phyloP scores from a whole-genome alignment of 2,888 invertebrate species.

The Philhelius pedissequus region DNA sequence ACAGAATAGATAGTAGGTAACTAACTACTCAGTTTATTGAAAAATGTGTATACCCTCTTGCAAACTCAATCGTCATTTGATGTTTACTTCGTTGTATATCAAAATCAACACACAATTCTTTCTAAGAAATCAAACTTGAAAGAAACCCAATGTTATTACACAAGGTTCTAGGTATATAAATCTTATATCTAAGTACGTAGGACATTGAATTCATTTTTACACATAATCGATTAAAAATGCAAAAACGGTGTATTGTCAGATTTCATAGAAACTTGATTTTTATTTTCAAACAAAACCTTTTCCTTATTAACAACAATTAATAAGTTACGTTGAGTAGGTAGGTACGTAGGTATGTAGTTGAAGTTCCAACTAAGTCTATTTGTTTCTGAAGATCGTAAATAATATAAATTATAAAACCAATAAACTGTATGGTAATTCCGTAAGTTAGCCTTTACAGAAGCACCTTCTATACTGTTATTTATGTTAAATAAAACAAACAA shows the following conservation, averaged over 20 bases:
- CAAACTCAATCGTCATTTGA: background rate
- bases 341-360: background rate
- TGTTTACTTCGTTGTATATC: background rate
- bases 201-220: background rate
- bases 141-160: background rate
- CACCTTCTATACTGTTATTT: background rate
- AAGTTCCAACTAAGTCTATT: constrained; percentile 3
- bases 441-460: background rate
- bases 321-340: background rate
- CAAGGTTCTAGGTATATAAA: background rate
- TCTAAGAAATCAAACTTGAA: background rate
- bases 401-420: background rate
- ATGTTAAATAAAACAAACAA: constrained; percentile 40
- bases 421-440: background rate
- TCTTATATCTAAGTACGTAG: background rate
- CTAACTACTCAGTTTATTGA: no score
- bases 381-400: background rate
- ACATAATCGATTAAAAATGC: background rate
- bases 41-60: no score
- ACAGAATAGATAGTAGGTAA: no score
- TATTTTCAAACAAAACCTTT: background rate
- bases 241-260: background rate
- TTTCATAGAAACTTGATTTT: background rate
- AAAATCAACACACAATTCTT: background rate
- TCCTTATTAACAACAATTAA: background rate